These are phyloP conservation scores for Crocodylus rhombifer DNA, from an alignment of 2,797 vertebrate species.

Conservation along the genomic window DNA sequence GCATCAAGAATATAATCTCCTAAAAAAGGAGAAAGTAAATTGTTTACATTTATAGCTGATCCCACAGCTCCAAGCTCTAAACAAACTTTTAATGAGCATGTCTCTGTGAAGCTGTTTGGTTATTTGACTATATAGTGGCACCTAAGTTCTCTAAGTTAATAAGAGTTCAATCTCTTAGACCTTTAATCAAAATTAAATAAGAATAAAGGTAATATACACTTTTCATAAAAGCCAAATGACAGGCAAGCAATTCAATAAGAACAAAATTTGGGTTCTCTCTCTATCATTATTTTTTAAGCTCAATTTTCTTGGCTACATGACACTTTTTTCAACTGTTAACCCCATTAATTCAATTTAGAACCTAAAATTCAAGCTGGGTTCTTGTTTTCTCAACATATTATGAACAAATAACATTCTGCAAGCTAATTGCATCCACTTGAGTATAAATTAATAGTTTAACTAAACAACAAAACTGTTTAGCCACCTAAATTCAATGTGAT, in stretches of 20 bases:
- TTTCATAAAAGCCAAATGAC: background rate
- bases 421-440: too few species aligned
- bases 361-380: too few species aligned
- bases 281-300: too few species aligned
- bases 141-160: background rate
- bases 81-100: background rate
- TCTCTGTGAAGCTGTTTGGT: background rate
- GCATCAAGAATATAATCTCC: slow-evolving; percentile 98
- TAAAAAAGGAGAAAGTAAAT: slow-evolving; percentile 76
- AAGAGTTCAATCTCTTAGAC: background rate
- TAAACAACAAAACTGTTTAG: too few species aligned
- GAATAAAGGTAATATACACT: background rate
- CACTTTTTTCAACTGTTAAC: too few species aligned
- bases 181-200: background rate
- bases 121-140: background rate
- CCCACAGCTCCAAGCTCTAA: background rate
- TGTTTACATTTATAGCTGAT: background rate
- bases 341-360: too few species aligned
- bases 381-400: too few species aligned
- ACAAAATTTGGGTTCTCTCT: too few species aligned
- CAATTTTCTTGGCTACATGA: too few species aligned
- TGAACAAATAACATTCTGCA: too few species aligned
- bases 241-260: background rate
- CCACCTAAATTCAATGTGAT: too few species aligned
- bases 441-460: too few species aligned